These are phyloP conservation scores for Pangasianodon hypophthalmus DNA, from an alignment of 2,113 vertebrate species.

Conservation along the genomic window DNA sequence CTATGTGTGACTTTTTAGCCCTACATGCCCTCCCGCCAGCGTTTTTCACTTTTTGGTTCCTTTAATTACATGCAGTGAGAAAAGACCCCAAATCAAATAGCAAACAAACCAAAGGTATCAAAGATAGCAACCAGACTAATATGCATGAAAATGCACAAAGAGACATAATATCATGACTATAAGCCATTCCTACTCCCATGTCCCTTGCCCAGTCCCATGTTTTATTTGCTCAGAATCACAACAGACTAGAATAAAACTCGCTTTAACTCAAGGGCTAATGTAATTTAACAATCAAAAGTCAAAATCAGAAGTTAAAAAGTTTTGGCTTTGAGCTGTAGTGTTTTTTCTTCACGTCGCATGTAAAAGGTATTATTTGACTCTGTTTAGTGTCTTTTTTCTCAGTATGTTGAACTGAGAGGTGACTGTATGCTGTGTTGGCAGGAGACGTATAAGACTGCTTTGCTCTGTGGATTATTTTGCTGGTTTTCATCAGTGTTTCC, in stretches of 20 bases:
- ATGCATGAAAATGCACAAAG: background rate
- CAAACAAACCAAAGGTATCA: background rate
- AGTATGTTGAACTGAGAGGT: background rate
- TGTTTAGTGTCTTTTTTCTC: background rate
- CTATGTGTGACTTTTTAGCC: background rate
- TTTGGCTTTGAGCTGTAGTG: background rate
- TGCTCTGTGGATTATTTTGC: background rate
- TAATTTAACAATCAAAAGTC: background rate
- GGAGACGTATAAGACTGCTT: background rate
- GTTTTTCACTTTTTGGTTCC: background rate
- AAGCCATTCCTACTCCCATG: background rate
- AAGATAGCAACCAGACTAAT: background rate
- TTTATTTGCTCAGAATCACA: background rate
- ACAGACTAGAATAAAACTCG: too few relatives aligned
- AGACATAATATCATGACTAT: background rate
- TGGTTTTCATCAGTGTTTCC: background rate
- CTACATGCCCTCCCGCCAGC: background rate
- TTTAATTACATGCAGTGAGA: background rate
- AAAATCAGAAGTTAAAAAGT: background rate
- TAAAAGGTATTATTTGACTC: background rate
- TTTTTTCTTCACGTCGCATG: background rate
- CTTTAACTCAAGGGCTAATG: background rate
- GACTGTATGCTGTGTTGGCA: background rate
- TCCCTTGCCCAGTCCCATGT: background rate
- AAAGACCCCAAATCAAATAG: background rate